phyloP scores from a whole-genome alignment of 2,797 vertebrate species.

The Atherinosoma microstoma region DNA sequence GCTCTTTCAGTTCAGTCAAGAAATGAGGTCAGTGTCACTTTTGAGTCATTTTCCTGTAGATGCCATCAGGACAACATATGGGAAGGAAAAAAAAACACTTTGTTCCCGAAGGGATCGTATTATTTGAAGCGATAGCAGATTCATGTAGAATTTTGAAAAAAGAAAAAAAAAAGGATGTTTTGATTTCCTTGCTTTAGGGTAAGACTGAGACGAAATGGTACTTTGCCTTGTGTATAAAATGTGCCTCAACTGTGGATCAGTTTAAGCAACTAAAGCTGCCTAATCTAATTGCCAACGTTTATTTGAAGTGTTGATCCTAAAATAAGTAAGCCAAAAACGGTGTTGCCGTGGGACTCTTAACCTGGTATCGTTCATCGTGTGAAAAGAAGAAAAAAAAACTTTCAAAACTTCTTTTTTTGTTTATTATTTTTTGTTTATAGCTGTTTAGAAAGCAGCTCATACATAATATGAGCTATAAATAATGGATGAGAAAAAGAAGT shows the following conservation, averaged over 20 bases:
- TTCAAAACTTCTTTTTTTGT: not conserved
- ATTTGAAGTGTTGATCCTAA: conserved; percentile 25
- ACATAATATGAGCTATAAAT: conserved; percentile 35
- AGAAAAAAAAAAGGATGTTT: conserved; percentile 29
- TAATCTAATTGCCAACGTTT: conserved; percentile 30
- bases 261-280: conserved; percentile 56
- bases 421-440: conserved; percentile 18
- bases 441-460: conserved; percentile 36
- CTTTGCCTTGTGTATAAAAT: conserved; percentile 43
- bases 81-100: conserved; percentile 16
- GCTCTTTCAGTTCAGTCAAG: conserved; percentile 12
- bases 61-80: conserved; percentile 21
- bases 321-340: conserved; percentile 22
- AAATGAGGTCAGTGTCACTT: conserved; percentile 41
- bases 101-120: conserved; percentile 28
- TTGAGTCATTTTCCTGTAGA: conserved; percentile 25
- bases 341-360: conserved; percentile 3
- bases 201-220: conserved; percentile 58
- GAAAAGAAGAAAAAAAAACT: conserved; percentile 3
- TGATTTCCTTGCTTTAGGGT: conserved; percentile 23
- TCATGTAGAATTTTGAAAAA: conserved; percentile 21
- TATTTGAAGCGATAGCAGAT: conserved; percentile 34
- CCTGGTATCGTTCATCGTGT: conserved; percentile 41
- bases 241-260: conserved; percentile 69
- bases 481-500: conserved; percentile 8